phyloP scores from a whole-genome alignment of 1,140 invertebrate species.

The Drosophila paulistorum region DNA sequence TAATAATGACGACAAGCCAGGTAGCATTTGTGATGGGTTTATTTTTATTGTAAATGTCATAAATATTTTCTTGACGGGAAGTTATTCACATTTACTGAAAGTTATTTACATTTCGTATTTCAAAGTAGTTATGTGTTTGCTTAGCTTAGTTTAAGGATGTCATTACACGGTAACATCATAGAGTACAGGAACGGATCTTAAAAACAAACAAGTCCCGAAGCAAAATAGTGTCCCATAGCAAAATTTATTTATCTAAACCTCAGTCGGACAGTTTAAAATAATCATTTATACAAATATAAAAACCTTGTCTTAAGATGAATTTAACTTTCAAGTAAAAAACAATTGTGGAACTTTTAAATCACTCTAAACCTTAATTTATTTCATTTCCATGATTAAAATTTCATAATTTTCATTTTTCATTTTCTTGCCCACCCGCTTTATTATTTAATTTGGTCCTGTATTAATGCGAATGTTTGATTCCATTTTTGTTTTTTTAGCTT shows the following conservation, averaged over 20 bases:
- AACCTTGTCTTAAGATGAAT: too few relatives aligned
- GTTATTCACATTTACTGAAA: neutral
- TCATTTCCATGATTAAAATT: too few relatives aligned
- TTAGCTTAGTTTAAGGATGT: neutral
- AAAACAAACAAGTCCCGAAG: neutral
- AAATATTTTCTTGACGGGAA: slow-evolving; percentile 14
- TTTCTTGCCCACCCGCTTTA: neutral
- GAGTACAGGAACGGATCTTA: neutral
- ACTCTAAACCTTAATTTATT: too few relatives aligned
- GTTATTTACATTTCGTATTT: slow-evolving; percentile 16
- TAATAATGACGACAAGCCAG: slow-evolving; percentile 40
- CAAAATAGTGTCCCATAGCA: too few relatives aligned
- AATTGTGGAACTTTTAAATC: too few relatives aligned
- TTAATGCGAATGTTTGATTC: neutral
- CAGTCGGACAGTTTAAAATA: too few relatives aligned
- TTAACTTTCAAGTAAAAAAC: too few relatives aligned
- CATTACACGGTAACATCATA: neutral
- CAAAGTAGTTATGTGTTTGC: slow-evolving; percentile 3
- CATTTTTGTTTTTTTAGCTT: neutral
- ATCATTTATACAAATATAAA: too few relatives aligned
- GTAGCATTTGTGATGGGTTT: slow-evolving; percentile 41
- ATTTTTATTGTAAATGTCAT: slow-evolving; percentile 30
- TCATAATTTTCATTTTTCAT: too few relatives aligned
- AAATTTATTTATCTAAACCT: too few relatives aligned
- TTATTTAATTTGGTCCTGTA: neutral